These are phyloP conservation scores for Catocala sponsa DNA, from an alignment of 2,888 invertebrate species.

Conservation along the genomic window DNA sequence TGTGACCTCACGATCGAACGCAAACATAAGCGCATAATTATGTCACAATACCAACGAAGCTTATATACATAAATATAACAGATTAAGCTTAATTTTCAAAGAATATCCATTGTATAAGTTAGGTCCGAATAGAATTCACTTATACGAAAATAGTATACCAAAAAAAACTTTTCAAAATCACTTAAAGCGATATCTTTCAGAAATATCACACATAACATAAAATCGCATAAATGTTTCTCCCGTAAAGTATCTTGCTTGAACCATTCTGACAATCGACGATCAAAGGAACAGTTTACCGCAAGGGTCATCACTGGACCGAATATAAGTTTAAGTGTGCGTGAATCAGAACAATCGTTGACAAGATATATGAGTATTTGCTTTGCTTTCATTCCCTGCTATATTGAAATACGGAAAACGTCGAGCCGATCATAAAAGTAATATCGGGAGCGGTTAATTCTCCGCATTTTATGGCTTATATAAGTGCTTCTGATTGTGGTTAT, in stretches of 20 bases:
- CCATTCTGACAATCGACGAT: not conserved
- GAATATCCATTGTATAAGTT: no score
- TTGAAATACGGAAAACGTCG: constrained; percentile 16
- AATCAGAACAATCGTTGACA: constrained; percentile 16
- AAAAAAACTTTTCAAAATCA: no score
- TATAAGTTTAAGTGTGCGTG: constrained; percentile 17
- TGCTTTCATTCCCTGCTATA: constrained; percentile 10
- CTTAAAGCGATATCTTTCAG: no score
- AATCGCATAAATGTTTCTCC: not conserved
- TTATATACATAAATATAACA: no score
- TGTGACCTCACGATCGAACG: no score
- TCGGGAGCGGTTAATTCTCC: constrained; percentile 1
- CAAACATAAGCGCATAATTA: no score
- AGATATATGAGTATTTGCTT: constrained; percentile 20
- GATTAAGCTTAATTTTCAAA: no score
- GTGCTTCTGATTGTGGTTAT: constrained; percentile 1
- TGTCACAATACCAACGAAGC: no score
- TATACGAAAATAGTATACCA: no score
- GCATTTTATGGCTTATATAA: constrained; percentile 10
- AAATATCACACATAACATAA: not conserved
- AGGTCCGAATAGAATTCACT: no score
- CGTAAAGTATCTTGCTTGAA: not conserved
- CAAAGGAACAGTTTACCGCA: constrained; percentile 7
- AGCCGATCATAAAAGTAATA: constrained; percentile 10
- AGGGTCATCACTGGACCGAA: constrained; percentile 9